phyloP scores from a whole-genome alignment of 2,888 invertebrate genomes.

The Tholera decimalis region DNA sequence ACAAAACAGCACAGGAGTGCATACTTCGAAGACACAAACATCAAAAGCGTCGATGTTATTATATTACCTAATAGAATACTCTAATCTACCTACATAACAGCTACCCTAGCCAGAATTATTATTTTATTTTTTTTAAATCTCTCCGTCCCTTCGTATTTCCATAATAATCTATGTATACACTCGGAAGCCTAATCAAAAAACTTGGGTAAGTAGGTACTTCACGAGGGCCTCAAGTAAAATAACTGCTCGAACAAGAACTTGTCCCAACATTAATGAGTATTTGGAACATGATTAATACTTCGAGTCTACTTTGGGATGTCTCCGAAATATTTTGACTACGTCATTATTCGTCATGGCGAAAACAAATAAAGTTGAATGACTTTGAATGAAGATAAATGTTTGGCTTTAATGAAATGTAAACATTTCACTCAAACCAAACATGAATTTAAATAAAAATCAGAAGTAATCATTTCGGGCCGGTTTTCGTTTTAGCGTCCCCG shows the following conservation, averaged over 20 bases:
- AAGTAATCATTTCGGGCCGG: too few species aligned
- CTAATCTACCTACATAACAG: too few species aligned
- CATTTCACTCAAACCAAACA: not conserved
- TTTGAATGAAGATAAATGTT: not conserved
- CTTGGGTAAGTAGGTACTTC: slow-evolving; percentile 8
- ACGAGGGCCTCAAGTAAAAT: slow-evolving; percentile 16
- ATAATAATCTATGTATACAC: slow-evolving; percentile 13
- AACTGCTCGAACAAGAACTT: slow-evolving; percentile 45
- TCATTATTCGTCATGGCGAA: not conserved
- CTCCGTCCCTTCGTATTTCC: not conserved
- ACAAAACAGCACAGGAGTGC: too few species aligned
- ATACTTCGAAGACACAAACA: too few species aligned
- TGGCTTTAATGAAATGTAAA: not conserved
- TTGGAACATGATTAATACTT: slow-evolving; percentile 46
- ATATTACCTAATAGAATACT: too few species aligned
- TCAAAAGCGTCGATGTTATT: too few species aligned
- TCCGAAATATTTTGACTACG: slow-evolving; percentile 13
- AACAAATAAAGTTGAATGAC: slow-evolving; percentile 8
- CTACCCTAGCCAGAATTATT: too few species aligned
- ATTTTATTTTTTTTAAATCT: not conserved
- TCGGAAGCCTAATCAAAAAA: slow-evolving; percentile 33
- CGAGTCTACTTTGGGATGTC: slow-evolving; percentile 18
- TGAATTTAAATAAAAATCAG: too few species aligned
- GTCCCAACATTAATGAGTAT: slow-evolving; percentile 49
- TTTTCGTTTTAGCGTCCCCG: too few species aligned